A percentile compares a stretch with the other conserved stretches of the same genome.
Evolutionary conservation across 2,888 invertebrate genomes (phyloP).

Genomic region (Galeopsomyia nigrocyanea): DNA sequence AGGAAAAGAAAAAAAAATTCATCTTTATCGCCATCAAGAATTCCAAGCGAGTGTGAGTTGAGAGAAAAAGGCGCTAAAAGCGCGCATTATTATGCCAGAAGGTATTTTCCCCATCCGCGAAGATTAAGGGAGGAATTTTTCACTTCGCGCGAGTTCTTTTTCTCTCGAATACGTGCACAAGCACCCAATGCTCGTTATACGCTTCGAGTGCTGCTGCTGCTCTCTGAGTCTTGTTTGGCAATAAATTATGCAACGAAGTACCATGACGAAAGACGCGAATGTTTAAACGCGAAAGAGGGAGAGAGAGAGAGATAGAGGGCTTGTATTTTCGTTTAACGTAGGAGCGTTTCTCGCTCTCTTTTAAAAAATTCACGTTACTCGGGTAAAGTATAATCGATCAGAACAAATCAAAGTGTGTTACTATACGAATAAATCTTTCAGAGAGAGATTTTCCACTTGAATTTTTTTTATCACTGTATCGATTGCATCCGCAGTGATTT

Average conservation of each 20-base stretch:
- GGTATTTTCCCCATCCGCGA: conserved; percentile 40
- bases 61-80: conserved; percentile 44
- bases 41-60: conserved; percentile 4
- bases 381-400: too few species aligned
- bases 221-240: conserved; percentile 29
- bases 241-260: conserved; percentile 31
- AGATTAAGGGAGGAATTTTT: conserved; percentile 37
- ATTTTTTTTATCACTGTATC: too few species aligned
- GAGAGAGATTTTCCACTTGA: too few species aligned
- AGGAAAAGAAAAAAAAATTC: conserved; percentile 6
- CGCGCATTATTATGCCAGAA: conserved; percentile 53
- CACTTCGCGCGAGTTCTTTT: neutral
- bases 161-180: conserved; percentile 14
- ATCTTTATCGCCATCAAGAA: too few species aligned
- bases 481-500: too few species aligned
- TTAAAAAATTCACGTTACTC: too few species aligned
- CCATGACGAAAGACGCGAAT: neutral
- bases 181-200: conserved; percentile 34
- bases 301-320: too few species aligned
- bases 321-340: too few species aligned
- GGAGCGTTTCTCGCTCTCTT: too few species aligned
- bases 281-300: too few species aligned
- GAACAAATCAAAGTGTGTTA: too few species aligned
- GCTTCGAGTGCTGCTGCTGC: conserved; percentile 11
- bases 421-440: too few species aligned